Percentiles rank a stretch among this genome's conserved stretches.
phyloP scores from a whole-genome alignment of 1,140 invertebrate species.

The Heliconius himera region DNA sequence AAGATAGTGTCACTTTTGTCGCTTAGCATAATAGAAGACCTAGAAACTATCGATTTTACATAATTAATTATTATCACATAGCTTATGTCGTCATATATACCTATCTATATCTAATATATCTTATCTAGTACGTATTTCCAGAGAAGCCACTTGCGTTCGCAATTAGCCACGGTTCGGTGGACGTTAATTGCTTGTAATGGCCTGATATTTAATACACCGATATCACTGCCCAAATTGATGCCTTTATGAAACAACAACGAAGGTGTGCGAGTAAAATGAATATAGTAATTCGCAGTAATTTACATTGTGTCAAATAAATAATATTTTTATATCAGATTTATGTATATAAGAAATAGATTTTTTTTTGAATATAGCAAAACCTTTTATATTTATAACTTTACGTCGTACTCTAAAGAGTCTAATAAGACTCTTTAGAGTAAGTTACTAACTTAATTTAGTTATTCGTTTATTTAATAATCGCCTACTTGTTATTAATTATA shows the following conservation, averaged over 20 bases:
- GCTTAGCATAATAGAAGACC: neutral
- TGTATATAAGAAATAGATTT: too few species aligned
- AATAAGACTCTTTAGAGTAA: too few species aligned
- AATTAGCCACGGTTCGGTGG: constrained; percentile 53
- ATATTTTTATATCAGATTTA: too few species aligned
- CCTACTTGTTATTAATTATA: too few species aligned
- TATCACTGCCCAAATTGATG: constrained; percentile 43
- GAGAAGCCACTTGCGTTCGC: constrained; percentile 34
- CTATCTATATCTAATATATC: too few species aligned
- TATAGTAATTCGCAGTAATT: neutral
- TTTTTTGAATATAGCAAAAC: too few species aligned
- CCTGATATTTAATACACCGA: constrained; percentile 53
- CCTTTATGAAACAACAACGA: constrained; percentile 51
- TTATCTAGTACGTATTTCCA: neutral
- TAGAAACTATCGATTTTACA: neutral
- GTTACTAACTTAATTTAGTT: too few species aligned
- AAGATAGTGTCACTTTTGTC: neutral
- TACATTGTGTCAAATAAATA: neutral
- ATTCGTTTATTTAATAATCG: too few species aligned
- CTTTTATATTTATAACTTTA: too few species aligned
- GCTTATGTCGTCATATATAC: neutral
- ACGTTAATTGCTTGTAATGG: constrained; percentile 58
- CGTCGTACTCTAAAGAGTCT: too few species aligned
- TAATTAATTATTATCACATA: constrained; percentile 2
- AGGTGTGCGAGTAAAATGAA: neutral